Evolutionary conservation across 1,140 invertebrate genomes (phyloP).

Genomic region (Amphibalanus amphitrite): DNA sequence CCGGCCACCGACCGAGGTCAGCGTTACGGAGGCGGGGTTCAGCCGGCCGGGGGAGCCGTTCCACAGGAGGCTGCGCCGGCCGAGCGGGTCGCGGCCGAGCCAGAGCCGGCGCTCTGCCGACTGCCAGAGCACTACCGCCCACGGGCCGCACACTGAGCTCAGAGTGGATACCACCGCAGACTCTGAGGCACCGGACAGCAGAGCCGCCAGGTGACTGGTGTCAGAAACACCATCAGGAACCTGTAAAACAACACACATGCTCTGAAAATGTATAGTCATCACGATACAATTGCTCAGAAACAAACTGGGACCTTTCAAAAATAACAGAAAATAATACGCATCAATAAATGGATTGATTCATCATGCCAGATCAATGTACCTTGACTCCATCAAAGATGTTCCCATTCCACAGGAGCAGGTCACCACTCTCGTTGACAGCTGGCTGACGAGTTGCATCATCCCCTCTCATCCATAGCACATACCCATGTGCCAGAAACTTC

Average conservation of each 20-base stretch:
- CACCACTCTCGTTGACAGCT: neutral
- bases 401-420: neutral
- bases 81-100: constrained; percentile 70
- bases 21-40: constrained; percentile 26
- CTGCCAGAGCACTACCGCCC: neutral
- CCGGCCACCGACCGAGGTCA: constrained; percentile 41
- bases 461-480: neutral
- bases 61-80: constrained; percentile 61
- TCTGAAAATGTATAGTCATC: no score
- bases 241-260: neutral
- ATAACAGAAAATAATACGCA: neutral
- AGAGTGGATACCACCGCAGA: neutral
- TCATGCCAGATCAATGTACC: neutral
- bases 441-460: neutral
- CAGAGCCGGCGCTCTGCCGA: constrained; percentile 33
- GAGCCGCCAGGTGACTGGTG: neutral
- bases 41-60: constrained; percentile 26
- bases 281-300: no score
- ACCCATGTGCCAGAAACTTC: no score
- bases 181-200: neutral
- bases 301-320: neutral
- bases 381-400: neutral
- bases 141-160: neutral
- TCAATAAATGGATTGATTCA: neutral
- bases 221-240: neutral